Base-by-base conservation (phyloP, 2,113 vertebrate species). In the Tichodroma muraria region DNA sequence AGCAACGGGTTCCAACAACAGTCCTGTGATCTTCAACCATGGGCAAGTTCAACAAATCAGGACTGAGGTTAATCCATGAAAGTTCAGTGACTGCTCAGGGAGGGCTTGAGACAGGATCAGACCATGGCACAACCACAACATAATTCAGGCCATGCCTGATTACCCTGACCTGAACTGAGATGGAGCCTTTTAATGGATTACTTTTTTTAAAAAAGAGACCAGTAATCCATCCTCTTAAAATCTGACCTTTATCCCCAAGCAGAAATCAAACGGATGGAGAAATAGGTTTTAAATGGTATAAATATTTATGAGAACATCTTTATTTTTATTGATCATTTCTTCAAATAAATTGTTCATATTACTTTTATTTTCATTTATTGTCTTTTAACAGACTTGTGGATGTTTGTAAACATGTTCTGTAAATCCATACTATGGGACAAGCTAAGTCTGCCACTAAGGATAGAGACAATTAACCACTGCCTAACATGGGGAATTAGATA, bases 171-270 rank as follows among this genome's bases (percentile, higher is more conserved):
- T 69, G 22, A 77, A 61, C 7, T n/a, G 13, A 80, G 78, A 77
- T 0, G 0, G 1, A 84, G 4, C 2, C 11, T 72, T 72, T 57
- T 15, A 33, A 53, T 23, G 4, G 8, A 35, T 10, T 44, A 3
- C 6, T 16, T 40, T 37, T 44, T 61, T 24, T 20, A 3, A 4
- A 33, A 33, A 61, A 63, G 4, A 23, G 4, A 47, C 8, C 10
- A 40, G 4, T 50, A 69, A 38, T n/a, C 12, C 6, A 45, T 28
- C 8, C 11, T 54, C 23, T 56, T 60, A 63, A 63, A 79, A 1
- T 52, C 42, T 70, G 19, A 77, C 60, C 40, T 38, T 61, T 61
- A 60, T 16, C 27, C 5, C 22, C 27, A 15, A 50, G 15, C 7
- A 65, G 44, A 81, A 64, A 65, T 35, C 33, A 90, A 79, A 66